These are phyloP conservation scores for Neoascia interrupta DNA, from an alignment of 2,888 invertebrate genomes.

Conservation along the genomic window DNA sequence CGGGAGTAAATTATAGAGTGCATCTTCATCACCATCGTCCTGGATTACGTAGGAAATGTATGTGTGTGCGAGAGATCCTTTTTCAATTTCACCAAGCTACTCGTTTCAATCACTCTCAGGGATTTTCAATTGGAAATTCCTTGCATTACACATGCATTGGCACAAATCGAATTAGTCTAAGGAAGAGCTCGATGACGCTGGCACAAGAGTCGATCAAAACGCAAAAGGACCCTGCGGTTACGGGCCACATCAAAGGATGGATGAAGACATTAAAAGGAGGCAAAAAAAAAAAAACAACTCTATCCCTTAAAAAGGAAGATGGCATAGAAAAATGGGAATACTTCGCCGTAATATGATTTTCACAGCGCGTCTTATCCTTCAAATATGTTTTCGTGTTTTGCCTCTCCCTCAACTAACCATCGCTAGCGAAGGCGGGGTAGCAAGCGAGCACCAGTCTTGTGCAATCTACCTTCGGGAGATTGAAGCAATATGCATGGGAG, in stretches of 20 bases:
- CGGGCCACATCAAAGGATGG: constrained; percentile 56
- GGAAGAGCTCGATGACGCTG: constrained; percentile 3
- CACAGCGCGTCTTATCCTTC: constrained; percentile 59
- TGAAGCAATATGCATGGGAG: constrained; percentile 53
- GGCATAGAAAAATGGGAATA: constrained; percentile 34
- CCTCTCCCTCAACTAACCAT: constrained; percentile 31
- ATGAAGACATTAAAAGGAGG: constrained; percentile 48
- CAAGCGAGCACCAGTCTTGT: not conserved
- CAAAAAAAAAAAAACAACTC: no score
- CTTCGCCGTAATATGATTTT: constrained; percentile 49
- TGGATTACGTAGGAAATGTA: constrained; percentile 1
- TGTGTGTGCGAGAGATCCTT: constrained; percentile 27
- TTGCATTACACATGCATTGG: constrained; percentile 25
- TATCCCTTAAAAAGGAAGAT: constrained; percentile 6
- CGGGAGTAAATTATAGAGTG: constrained; percentile 7
- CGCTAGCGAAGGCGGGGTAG: not conserved
- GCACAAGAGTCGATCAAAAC: constrained; percentile 49
- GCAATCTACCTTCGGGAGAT: constrained; percentile 38
- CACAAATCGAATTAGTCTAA: constrained; percentile 60
- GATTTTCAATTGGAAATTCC: constrained; percentile 60
- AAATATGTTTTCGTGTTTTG: constrained; percentile 54
- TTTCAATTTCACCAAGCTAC: constrained; percentile 38
- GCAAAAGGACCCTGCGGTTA: constrained; percentile 52
- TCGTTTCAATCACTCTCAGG: constrained; percentile 53
- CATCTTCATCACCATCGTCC: constrained; percentile 20